Evolutionary conservation across 1,140 invertebrate genomes (phyloP), one percentile per base, ranked within the genome.

Genomic region (Copidosoma floridanum): DNA sequence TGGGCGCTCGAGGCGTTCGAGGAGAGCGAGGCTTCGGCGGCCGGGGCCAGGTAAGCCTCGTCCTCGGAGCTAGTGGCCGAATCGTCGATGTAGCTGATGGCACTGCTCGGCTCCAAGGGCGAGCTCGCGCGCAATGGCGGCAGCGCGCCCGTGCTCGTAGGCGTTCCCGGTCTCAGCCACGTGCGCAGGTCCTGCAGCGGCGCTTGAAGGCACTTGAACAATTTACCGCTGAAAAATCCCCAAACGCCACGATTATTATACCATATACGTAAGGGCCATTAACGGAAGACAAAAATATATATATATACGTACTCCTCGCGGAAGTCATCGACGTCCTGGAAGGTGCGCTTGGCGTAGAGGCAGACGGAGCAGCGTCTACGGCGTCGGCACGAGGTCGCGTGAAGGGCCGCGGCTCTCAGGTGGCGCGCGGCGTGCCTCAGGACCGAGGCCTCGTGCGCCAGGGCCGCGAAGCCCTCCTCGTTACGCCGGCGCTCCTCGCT

Each of bases 351-450:
- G 0, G 85, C 83, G 57, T 87, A 86, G 0, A 82, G 71, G 65
- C 85, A 87, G 37, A 87, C 81, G 2, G 84, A 85, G 63, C 85
- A 87, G 56, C 85, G 82, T 59, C 83, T 77, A 24, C 84, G 71
- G 29, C 76, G 71, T 10, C 76, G 69, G 35, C 77, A 80, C n/a
- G 74, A 70, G 0, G 76, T 79, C 8, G 77, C 78, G 54, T 79
- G 77, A 7, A 79, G 29, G 1, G 77, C 77, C 7, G 74, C 74
- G 6, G 76, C 75, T 7, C 72, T 70, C 5, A 79, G 65, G 55
- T 78, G 76, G n/a, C 74, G 65, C 1, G 76, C 71, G 2, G 77
- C 75, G 51, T 79, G 72, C 61, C 75, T 73, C 6, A 80, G 52
- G 2, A 71, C 76, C 14, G 67, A 59, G 0, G 75, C 71, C 53